A percentile compares a stretch with the other conserved stretches of the same genome.
Conservation (phyloP, 2,888 invertebrate species). For the Aspidiotus destructor region DNA sequence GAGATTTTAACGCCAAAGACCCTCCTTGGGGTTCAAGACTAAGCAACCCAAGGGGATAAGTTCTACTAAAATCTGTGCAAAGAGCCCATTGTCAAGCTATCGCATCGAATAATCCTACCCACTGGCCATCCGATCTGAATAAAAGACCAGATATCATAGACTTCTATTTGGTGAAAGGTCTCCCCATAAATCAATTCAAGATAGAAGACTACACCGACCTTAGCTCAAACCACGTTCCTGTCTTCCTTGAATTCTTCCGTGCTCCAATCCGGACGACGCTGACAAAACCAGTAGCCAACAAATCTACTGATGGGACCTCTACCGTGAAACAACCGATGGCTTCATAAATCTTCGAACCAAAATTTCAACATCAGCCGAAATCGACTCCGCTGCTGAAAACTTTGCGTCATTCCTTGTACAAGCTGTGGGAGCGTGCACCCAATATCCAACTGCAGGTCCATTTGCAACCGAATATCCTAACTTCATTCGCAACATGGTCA, state of each 20-base stretch:
- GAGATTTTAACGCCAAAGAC: background rate
- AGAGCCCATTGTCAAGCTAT: background rate
- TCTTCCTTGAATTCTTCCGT: background rate
- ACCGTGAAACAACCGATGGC: background rate
- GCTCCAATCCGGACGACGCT: background rate
- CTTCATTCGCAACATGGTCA: background rate
- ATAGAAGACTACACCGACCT: background rate
- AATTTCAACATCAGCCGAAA: background rate
- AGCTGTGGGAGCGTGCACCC: background rate
- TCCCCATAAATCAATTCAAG: background rate
- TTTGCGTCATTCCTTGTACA: background rate
- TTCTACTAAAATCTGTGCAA: background rate
- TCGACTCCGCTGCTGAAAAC: background rate
- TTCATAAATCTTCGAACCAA: background rate
- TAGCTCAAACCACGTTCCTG: constrained; percentile 8
- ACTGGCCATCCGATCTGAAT: background rate
- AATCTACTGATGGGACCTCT: background rate
- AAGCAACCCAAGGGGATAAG: background rate
- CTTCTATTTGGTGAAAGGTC: background rate
- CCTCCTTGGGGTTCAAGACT: background rate
- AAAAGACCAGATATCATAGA: constrained; percentile 9
- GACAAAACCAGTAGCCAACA: background rate
- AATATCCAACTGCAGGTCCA: background rate
- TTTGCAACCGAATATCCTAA: background rate
- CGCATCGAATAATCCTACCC: constrained; percentile 1